These are phyloP conservation scores for Luscinia megarhynchos DNA, from an alignment of 2,797 vertebrate species.

Conservation along the genomic window DNA sequence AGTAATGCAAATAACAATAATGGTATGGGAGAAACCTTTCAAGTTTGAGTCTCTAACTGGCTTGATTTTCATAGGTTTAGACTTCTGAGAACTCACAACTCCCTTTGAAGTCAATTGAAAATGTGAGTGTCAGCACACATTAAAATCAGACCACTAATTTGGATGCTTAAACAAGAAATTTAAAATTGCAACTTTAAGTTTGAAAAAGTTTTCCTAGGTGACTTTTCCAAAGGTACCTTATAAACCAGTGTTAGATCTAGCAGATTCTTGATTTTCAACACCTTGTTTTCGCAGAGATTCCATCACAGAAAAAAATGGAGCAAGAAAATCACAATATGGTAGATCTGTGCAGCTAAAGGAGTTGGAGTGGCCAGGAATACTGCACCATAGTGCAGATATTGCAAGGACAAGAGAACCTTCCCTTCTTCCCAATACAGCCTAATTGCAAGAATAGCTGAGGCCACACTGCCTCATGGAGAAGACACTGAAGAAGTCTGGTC, in stretches of 20 bases:
- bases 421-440: neutral
- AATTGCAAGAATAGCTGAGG: neutral
- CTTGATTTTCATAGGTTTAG: constrained; percentile 71
- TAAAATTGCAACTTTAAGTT: constrained; percentile 23
- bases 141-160: constrained; percentile 71
- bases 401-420: neutral
- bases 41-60: constrained; percentile 58
- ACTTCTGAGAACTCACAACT: constrained; percentile 63
- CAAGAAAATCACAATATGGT: neutral
- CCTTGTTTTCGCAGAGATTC: neutral
- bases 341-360: neutral
- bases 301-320: neutral
- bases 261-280: neutral
- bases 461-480: neutral
- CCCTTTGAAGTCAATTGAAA: constrained; percentile 61
- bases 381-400: neutral
- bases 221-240: constrained; percentile 22
- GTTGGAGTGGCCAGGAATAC: neutral
- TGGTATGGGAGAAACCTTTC: constrained; percentile 57
- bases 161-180: constrained; percentile 58
- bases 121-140: constrained; percentile 66
- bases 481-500: neutral
- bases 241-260: neutral
- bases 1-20: constrained; percentile 65
- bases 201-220: neutral